Evolutionary conservation across 2,797 vertebrate genomes (phyloP), one percentile per base, ranked within the genome.

Genomic region (Sebastes trivittatus): DNA sequence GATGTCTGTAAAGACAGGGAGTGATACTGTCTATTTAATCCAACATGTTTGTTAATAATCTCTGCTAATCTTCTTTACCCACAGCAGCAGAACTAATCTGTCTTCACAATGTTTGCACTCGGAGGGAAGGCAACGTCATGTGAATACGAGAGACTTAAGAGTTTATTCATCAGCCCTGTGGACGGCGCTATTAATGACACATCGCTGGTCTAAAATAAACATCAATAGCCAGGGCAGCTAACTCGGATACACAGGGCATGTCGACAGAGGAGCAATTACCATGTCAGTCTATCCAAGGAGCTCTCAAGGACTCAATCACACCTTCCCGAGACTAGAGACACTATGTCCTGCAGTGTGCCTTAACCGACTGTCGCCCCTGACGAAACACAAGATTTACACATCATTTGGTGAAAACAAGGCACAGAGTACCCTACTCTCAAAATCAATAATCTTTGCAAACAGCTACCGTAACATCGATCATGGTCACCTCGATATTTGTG

Each of bases 31-130:
- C 85, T 83, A 73, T 88, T 91, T 91, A 94, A 94, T 91, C 93
- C 89, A 88, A 72, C 90, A 81, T 93, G 90, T 90, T 91, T 92
- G 89, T 93, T 91, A 91, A 93, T 93, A 93, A 95, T 94, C 92
- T 94, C 86, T 85, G 77, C 84, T 94, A 94, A 95, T 95, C 94
- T 94, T 86, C 91, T 94, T 94, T 90, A 86, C 64, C 87, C 88
- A 83, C 84, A 78, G 89, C 86, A 18, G 88, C 89, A 93, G 87
- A 91, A 94, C 93, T 90, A 94, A 94, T 93, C 94, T 90, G 84
- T 89, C 78, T 84, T 83, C 86, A 81, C 84, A 89, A 82, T 92
- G 90, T 93, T 93, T 92, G 88, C 85, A 90, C 89, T 86, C 56
- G 7, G 80, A 88, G 84, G 88, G 86, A 89, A 86, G 88, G 83